phyloP scores from a whole-genome alignment of 2,797 vertebrate genomes.

The Malacoctenus gilli region DNA sequence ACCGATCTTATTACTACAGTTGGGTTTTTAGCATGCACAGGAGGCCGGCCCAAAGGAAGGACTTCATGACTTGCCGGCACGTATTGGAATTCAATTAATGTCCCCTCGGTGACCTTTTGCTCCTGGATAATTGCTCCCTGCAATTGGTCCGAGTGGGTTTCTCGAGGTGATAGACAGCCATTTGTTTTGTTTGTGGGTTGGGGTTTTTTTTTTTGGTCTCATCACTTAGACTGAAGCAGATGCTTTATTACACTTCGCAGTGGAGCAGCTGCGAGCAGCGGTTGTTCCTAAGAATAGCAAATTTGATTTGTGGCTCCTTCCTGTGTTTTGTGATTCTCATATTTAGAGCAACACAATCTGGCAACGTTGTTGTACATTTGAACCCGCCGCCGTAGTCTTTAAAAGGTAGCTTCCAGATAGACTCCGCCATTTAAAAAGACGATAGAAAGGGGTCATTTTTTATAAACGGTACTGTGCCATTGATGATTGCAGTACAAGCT shows the following conservation, averaged over 20 bases:
- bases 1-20: slow-evolving; percentile 65
- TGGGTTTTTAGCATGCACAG: slow-evolving; percentile 49
- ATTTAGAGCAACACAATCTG: slow-evolving; percentile 17
- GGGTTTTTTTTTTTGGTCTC: no score
- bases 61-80: slow-evolving; percentile 78
- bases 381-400: slow-evolving; percentile 5
- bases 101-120: slow-evolving; percentile 82
- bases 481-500: slow-evolving; percentile 24
- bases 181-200: no score
- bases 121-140: slow-evolving; percentile 84
- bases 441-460: slow-evolving; percentile 8
- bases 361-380: slow-evolving; percentile 15
- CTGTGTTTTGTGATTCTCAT: slow-evolving; percentile 22
- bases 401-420: background rate
- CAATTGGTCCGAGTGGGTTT: slow-evolving; percentile 62
- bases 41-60: slow-evolving; percentile 59
- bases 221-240: slow-evolving; percentile 25
- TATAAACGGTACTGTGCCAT: slow-evolving; percentile 3
- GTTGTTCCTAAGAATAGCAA: slow-evolving; percentile 31
- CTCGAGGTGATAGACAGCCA: slow-evolving; percentile 49
- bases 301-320: slow-evolving; percentile 34
- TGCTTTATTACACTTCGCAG: slow-evolving; percentile 46
- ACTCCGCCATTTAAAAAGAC: slow-evolving; percentile 15
- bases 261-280: slow-evolving; percentile 38
- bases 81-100: slow-evolving; percentile 89